Evolutionary conservation across 1,140 invertebrate genomes (phyloP).

Genomic region (Cylas formicarius): DNA sequence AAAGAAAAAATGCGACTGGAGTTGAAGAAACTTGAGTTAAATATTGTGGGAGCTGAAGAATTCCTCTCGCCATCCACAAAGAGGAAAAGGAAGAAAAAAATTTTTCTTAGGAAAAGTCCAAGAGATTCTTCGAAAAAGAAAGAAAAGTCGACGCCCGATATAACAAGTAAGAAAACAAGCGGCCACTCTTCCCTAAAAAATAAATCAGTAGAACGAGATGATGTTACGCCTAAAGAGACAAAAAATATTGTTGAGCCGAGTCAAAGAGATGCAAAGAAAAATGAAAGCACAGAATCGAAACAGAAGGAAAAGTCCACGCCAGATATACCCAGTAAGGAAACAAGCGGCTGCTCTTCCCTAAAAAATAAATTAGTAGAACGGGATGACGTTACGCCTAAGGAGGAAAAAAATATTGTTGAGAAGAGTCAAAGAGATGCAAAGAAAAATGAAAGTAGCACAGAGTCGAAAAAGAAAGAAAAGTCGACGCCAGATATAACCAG

Average conservation of each 20-base stretch:
- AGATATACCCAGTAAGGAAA: neutral
- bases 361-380: neutral
- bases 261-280: neutral
- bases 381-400: neutral
- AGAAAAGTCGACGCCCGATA: neutral
- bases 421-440: neutral
- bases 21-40: conserved; percentile 28
- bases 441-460: neutral
- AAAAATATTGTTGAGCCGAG: neutral
- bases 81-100: conserved; percentile 15
- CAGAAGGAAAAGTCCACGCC: neutral
- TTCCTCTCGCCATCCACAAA: conserved; percentile 13
- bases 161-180: neutral
- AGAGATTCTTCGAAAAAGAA: conserved; percentile 1
- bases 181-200: neutral
- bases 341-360: neutral
- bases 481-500: neutral
- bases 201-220: neutral
- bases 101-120: conserved; percentile 7
- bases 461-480: neutral
- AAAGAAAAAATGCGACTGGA: conserved; percentile 42
- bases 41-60: conserved; percentile 31
- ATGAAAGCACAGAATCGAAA: neutral
- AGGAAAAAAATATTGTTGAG: neutral
- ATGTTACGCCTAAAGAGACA: neutral